Evolutionary conservation across 1,140 invertebrate genomes (phyloP).

Genomic region (Apis cerana): DNA sequence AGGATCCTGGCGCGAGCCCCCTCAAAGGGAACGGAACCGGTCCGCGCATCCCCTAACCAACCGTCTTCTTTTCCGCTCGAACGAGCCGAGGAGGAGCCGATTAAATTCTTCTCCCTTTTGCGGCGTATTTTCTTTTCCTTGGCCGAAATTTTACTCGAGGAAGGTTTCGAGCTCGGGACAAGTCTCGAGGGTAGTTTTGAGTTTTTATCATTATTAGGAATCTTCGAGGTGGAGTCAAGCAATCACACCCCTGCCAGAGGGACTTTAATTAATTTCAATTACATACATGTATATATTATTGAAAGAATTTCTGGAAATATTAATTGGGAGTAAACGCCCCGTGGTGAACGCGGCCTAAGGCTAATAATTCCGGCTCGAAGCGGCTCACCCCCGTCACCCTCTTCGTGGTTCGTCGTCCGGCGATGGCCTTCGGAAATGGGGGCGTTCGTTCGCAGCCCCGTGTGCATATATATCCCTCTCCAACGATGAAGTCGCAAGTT

Average conservation of each 20-base stretch:
- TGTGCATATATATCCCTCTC: neutral
- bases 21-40: slow-evolving; percentile 15
- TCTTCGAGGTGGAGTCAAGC: too few relatives aligned
- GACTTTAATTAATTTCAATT: too few relatives aligned
- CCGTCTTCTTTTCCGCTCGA: neutral
- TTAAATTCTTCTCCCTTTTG: too few relatives aligned
- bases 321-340: too few relatives aligned
- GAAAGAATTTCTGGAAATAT: too few relatives aligned
- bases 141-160: too few relatives aligned
- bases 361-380: slow-evolving; percentile 60
- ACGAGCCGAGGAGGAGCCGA: neutral
- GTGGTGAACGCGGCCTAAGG: slow-evolving; percentile 58
- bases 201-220: too few relatives aligned
- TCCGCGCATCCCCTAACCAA: neutral
- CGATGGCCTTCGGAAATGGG: slow-evolving; percentile 76
- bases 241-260: too few relatives aligned
- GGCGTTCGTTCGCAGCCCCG: slow-evolving; percentile 64
- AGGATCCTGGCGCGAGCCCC: neutral
- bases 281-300: too few relatives aligned
- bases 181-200: too few relatives aligned
- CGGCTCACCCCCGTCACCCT: slow-evolving; percentile 76
- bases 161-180: too few relatives aligned
- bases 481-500: neutral
- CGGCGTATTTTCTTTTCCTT: too few relatives aligned
- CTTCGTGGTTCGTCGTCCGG: slow-evolving; percentile 79